Base-by-base conservation (phyloP, 2,797 vertebrate species). In the Emys orbicularis region DNA sequence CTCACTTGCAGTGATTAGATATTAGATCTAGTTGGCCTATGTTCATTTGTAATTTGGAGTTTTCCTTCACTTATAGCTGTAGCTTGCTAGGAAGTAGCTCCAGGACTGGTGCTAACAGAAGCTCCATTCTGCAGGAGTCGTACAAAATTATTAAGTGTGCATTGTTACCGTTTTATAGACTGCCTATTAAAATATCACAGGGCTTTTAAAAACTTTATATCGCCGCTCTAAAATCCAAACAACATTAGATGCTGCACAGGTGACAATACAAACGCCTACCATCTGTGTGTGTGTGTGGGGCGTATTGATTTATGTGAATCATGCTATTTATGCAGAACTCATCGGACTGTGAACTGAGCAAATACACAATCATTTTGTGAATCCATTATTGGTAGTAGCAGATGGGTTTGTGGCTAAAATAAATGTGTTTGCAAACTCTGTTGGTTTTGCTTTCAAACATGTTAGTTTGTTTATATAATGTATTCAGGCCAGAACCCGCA, bases 391-490 rank as follows among this genome's bases (percentile, higher is more conserved):
- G 92, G 57, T 37, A 84, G 93, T 53, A 79, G 52, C 94, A 96
- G 95, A 93, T 95, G 95, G 89, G 68, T 76, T 81, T 76, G 82
- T 56, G 76, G 92, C 94, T 93, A 81, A 90, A 97, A 97, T 84
- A 95, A 95, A 95, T 1, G 19, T 57, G 80, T 95, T 94, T 95
- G 82, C 89, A 93, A 91, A 91, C 88, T 96, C 91, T 93, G 93
- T 79, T 80, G 84, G 77, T 91, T 89, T 92, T 91, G 89, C 84
- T 95, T 94, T 92, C 89, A 87, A 86, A 96, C 72, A 0, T 89
- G 74, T 19, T 76, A 1, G 27, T 37, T 86, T 95, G 89, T 96
- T 97, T 96, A 27, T 53, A 3, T 5, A 90, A 61, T 21, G 3
- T 1, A 21, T 57, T 8, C 50, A 19, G 92, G 86, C 86, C 89